Conservation (phyloP, 2,113 vertebrate species). For the Chaenogobius annularis region DNA sequence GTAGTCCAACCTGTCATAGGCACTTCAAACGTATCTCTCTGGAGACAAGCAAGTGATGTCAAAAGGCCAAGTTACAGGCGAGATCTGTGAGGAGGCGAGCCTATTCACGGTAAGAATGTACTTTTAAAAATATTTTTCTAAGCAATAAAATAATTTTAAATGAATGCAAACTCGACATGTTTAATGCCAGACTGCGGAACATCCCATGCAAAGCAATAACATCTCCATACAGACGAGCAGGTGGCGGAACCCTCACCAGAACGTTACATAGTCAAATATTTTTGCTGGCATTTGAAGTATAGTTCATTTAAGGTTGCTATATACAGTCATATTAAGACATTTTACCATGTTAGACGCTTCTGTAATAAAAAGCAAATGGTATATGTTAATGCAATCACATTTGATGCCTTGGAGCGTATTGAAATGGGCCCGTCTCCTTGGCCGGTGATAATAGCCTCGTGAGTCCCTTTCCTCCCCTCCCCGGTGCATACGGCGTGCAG, state of each 20-base stretch:
- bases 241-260: too few species aligned
- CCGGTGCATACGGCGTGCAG: conserved; percentile 20
- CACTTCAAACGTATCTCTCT: not conserved
- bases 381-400: conserved; percentile 4
- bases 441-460: conserved; percentile 26
- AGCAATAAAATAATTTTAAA: too few species aligned
- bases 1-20: too few species aligned
- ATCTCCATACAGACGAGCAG: too few species aligned
- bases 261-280: not conserved
- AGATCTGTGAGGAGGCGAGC: too few species aligned
- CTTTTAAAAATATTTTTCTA: too few species aligned
- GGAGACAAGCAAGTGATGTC: too few species aligned
- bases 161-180: too few species aligned
- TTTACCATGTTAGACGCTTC: not conserved
- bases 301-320: not conserved
- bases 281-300: not conserved
- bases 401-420: conserved; percentile 2
- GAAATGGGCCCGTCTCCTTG: conserved; percentile 17
- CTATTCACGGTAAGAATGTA: too few species aligned
- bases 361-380: not conserved
- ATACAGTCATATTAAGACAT: not conserved
- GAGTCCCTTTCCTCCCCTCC: conserved; percentile 11
- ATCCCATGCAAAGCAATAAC: too few species aligned
- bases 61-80: too few species aligned
- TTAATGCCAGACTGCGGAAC: too few species aligned